Conservation (phyloP, 2,888 invertebrate species). For the Gasteruption jaculator region DNA sequence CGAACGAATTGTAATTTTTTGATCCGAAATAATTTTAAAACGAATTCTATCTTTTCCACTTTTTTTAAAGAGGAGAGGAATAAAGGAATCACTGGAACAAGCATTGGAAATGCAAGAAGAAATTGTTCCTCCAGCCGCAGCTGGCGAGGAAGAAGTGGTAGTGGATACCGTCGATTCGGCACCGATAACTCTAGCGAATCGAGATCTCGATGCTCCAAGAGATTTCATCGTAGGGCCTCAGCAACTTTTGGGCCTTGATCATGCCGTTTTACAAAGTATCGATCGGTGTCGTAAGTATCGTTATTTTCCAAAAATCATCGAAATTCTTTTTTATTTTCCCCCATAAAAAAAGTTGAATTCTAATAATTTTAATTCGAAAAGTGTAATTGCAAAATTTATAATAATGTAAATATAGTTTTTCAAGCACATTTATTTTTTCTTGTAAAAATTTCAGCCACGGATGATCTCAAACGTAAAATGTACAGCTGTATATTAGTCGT, state of each 20-base stretch:
- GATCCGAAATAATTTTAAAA: slow-evolving; percentile 6
- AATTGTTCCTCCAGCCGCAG: slow-evolving; percentile 39
- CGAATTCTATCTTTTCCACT: slow-evolving; percentile 8
- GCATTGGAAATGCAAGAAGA: slow-evolving; percentile 52
- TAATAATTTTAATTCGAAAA: no score
- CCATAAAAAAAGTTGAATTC: no score
- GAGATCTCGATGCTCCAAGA: slow-evolving; percentile 49
- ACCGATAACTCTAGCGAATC: slow-evolving; percentile 41
- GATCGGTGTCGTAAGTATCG: slow-evolving; percentile 71
- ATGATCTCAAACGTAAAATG: slow-evolving; percentile 90
- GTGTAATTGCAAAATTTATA: no score
- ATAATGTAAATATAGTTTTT: no score
- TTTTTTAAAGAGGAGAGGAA: slow-evolving; percentile 55
- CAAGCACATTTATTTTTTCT: no score
- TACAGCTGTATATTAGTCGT: slow-evolving; percentile 88
- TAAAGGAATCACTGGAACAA: slow-evolving; percentile 60
- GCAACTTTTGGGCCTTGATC: slow-evolving; percentile 82
- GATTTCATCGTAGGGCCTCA: slow-evolving; percentile 71
- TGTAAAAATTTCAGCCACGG: slow-evolving; percentile 63
- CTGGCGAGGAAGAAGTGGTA: slow-evolving; percentile 53
- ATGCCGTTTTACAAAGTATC: slow-evolving; percentile 87
- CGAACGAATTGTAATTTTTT: slow-evolving; percentile 5
- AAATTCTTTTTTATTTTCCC: no score
- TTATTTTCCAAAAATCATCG: no score
- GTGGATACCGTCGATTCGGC: slow-evolving; percentile 52